phyloP scores from a whole-genome alignment of 2,113 vertebrate genomes.

The Podiceps cristatus region DNA sequence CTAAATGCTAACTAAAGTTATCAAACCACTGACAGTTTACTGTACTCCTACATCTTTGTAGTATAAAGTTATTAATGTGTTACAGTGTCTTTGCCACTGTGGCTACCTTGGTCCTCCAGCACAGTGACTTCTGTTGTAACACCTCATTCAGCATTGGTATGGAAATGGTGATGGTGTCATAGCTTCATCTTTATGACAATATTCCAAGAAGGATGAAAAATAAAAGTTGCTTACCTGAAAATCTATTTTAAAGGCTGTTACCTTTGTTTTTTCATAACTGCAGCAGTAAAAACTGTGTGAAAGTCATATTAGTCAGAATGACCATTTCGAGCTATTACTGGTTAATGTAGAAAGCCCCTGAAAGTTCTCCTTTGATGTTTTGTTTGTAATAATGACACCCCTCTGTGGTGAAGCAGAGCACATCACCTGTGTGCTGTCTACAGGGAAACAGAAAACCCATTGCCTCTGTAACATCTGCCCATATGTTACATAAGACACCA shows the following conservation, averaged over 20 bases:
- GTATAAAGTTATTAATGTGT: background rate
- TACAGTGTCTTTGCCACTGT: background rate
- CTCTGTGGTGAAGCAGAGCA: background rate
- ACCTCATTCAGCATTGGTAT: background rate
- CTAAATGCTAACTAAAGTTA: background rate
- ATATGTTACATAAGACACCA: background rate
- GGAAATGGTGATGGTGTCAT: rapidly evolving
- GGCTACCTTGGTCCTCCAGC: background rate
- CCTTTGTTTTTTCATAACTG: background rate
- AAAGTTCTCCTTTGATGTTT: background rate
- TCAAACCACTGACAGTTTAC: background rate
- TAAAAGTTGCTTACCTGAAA: background rate
- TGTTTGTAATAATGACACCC: background rate
- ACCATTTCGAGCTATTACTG: background rate
- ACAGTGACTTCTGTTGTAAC: background rate
- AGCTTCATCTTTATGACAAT: background rate
- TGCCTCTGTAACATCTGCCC: background rate
- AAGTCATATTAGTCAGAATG: background rate
- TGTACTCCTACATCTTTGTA: background rate
- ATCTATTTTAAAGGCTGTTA: background rate
- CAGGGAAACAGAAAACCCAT: background rate
- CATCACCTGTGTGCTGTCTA: background rate
- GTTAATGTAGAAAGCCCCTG: background rate
- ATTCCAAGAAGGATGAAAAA: background rate
- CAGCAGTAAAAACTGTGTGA: background rate